Conservation (phyloP, 2,888 invertebrate genomes). For the Athalia circularis region DNA sequence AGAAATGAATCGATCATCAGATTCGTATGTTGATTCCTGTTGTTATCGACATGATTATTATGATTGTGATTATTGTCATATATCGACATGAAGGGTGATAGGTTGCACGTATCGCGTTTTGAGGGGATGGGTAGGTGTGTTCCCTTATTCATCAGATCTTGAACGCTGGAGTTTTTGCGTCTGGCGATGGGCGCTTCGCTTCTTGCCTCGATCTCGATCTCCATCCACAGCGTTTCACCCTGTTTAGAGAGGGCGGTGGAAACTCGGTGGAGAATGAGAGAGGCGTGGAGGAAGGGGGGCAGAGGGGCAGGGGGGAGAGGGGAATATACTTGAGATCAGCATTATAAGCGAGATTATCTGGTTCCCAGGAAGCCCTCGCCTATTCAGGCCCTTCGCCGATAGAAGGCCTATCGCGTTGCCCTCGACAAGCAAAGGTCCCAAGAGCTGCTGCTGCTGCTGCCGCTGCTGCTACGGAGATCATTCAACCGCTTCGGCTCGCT, state of each 20-base stretch:
- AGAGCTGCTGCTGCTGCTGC: not conserved
- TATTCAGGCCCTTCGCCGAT: conserved; percentile 39
- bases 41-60: too few species aligned
- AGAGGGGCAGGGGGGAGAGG: not conserved
- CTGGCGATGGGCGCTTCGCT: conserved; percentile 7
- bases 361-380: conserved; percentile 60
- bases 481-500: conserved; percentile 47
- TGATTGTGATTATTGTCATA: not conserved
- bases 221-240: not conserved
- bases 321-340: conserved; percentile 55
- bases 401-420: conserved; percentile 41
- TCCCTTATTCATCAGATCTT: conserved; percentile 38
- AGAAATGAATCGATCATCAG: too few species aligned
- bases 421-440: conserved; percentile 30
- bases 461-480: conserved; percentile 11
- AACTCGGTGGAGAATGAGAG: not conserved
- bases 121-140: not conserved
- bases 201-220: conserved; percentile 16
- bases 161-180: conserved; percentile 27
- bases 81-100: not conserved
- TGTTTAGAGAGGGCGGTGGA: conserved; percentile 6
- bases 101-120: conserved; percentile 19
- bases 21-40: too few species aligned
- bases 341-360: conserved; percentile 65
- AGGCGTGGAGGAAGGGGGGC: not conserved